These are phyloP conservation scores for Antechinus stuartii DNA, from an alignment of 2,113 vertebrate genomes.

Conservation along the genomic window DNA sequence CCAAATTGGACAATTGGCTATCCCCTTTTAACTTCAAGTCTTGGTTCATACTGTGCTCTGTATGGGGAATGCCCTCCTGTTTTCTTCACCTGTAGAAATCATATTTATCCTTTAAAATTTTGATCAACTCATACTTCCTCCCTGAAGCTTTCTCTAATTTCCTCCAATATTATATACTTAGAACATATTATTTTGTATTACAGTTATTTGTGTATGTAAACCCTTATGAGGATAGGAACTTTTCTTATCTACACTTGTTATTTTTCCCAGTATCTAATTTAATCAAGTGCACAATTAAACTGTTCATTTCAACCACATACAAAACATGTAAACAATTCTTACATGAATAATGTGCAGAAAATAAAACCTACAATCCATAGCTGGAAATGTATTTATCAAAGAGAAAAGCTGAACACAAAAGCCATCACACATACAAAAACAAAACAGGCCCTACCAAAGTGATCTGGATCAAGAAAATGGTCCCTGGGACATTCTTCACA, in stretches of 20 bases:
- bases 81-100: neutral
- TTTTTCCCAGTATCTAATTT: neutral
- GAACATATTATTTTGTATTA: neutral
- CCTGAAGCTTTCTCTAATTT: neutral
- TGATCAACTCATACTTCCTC: neutral
- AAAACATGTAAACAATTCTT: too few species aligned
- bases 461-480: too few species aligned
- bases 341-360: too few species aligned
- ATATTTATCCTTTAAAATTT: neutral
- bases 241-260: neutral
- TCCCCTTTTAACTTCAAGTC: neutral
- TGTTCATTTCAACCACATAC: too few species aligned
- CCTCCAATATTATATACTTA: neutral
- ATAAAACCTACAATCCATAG: too few species aligned
- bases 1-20: neutral
- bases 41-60: neutral
- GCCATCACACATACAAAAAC: too few species aligned
- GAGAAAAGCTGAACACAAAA: too few species aligned
- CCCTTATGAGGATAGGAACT: neutral
- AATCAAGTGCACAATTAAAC: too few species aligned
- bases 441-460: too few species aligned
- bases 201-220: neutral
- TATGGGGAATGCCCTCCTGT: neutral
- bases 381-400: too few species aligned
- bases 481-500: too few species aligned